Conservation (phyloP, 2,113 vertebrate species). For the Hyla sarda region DNA sequence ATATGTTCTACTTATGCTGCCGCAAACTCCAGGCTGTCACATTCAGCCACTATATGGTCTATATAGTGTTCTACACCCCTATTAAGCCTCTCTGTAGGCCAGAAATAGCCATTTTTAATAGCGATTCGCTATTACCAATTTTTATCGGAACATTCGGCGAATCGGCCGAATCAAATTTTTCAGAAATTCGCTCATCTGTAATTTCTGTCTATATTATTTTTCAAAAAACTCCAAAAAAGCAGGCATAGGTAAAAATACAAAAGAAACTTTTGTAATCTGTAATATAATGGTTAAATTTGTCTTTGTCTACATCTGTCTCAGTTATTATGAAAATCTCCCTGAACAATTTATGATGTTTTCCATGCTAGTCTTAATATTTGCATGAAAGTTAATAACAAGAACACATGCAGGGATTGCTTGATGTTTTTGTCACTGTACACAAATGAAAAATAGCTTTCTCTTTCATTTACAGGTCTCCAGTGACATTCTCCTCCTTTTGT, state of each 20-base stretch:
- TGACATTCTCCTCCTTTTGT: conserved; percentile 15
- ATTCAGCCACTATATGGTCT: too few species aligned
- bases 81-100: too few species aligned
- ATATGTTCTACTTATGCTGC: too few species aligned
- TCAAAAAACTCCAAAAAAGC: too few species aligned
- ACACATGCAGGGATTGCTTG: background rate
- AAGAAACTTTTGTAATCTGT: background rate
- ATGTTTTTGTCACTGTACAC: background rate
- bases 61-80: too few species aligned
- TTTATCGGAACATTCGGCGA: too few species aligned
- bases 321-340: background rate
- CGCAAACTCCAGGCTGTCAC: too few species aligned
- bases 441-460: conserved; percentile 14
- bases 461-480: conserved; percentile 25
- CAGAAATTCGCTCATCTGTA: too few species aligned
- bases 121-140: too few species aligned
- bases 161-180: too few species aligned
- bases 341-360: background rate
- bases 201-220: too few species aligned
- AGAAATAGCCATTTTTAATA: too few species aligned
- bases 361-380: background rate
- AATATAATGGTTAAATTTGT: background rate
- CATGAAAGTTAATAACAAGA: conserved; percentile 1
- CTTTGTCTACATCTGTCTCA: background rate
- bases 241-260: background rate